These are phyloP conservation scores for Epinephelus moara DNA, from an alignment of 2,113 vertebrate species.

Conservation along the genomic window DNA sequence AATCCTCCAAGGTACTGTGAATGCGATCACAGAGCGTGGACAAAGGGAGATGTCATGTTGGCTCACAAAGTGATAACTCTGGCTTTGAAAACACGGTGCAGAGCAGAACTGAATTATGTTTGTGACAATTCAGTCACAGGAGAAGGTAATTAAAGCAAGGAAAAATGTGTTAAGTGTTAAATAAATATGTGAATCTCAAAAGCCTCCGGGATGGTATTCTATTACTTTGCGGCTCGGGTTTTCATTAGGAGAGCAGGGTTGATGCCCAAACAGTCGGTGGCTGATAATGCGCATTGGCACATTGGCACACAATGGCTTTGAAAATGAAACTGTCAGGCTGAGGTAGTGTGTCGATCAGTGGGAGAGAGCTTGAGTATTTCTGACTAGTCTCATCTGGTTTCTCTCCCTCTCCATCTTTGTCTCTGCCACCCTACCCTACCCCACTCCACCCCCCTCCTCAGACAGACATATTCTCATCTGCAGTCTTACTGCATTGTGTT, in stretches of 20 bases:
- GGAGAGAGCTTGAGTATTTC: constrained; percentile 50
- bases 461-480: constrained; percentile 65
- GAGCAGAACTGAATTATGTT: constrained; percentile 32
- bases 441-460: constrained; percentile 10
- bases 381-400: constrained; percentile 66
- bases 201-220: constrained; percentile 16
- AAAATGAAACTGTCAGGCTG: constrained; percentile 72
- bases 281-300: constrained; percentile 58
- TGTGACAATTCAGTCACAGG: constrained; percentile 33
- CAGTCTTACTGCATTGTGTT: constrained; percentile 64
- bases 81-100: constrained; percentile 42
- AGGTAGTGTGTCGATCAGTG: constrained; percentile 64
- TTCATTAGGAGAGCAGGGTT: constrained; percentile 28
- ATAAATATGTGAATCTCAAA: constrained; percentile 43
- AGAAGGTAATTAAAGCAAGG: constrained; percentile 48
- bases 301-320: constrained; percentile 53
- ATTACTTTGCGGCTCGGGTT: constrained; percentile 31
- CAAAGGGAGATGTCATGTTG: constrained; percentile 67
- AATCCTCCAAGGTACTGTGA: constrained; percentile 54
- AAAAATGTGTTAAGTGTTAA: constrained; percentile 15
- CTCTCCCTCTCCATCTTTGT: constrained; percentile 55
- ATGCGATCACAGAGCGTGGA: constrained; percentile 46
- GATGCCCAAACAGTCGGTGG: constrained; percentile 35
- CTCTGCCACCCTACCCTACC: neutral
- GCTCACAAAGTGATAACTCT: constrained; percentile 48